phyloP scores from a whole-genome alignment of 2,888 invertebrate genomes.

The Clanis bilineata region DNA sequence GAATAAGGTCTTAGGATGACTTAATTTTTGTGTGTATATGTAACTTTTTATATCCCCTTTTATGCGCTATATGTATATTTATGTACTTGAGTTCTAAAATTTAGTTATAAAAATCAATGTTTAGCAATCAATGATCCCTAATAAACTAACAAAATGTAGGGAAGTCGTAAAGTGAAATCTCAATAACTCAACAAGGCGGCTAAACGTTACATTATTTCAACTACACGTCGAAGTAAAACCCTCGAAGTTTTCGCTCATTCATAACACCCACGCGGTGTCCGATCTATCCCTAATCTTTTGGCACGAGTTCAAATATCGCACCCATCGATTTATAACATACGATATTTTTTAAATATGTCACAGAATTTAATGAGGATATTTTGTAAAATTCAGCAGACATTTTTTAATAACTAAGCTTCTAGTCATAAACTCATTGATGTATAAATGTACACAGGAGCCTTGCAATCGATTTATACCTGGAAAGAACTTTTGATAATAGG shows the following conservation, averaged over 20 bases:
- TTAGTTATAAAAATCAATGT: not conserved
- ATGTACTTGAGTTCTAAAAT: too few relatives aligned
- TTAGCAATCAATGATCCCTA: not conserved
- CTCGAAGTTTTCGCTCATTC: conserved; percentile 53
- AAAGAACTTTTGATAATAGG: too few relatives aligned
- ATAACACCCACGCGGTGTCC: conserved; percentile 55
- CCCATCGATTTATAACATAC: conserved; percentile 52
- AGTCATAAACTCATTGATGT: too few relatives aligned
- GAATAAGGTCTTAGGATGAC: too few relatives aligned
- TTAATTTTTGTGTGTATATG: too few relatives aligned
- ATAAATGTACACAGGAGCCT: too few relatives aligned
- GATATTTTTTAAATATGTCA: conserved; percentile 29
- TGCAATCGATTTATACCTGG: too few relatives aligned
- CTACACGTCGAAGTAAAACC: conserved; percentile 33
- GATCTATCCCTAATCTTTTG: conserved; percentile 68
- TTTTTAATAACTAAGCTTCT: too few relatives aligned
- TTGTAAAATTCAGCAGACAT: too few relatives aligned
- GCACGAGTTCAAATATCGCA: conserved; percentile 63
- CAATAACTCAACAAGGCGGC: not conserved
- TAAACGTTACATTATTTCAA: not conserved
- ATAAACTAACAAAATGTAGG: not conserved
- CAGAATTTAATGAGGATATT: too few relatives aligned
- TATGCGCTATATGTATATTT: too few relatives aligned
- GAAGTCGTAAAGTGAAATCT: not conserved
- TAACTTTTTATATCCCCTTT: too few relatives aligned